Evolutionary conservation across 2,113 vertebrate species (phyloP), one percentile per base, ranked within the genome.

Genomic region (Beaufortia kweichowensis): DNA sequence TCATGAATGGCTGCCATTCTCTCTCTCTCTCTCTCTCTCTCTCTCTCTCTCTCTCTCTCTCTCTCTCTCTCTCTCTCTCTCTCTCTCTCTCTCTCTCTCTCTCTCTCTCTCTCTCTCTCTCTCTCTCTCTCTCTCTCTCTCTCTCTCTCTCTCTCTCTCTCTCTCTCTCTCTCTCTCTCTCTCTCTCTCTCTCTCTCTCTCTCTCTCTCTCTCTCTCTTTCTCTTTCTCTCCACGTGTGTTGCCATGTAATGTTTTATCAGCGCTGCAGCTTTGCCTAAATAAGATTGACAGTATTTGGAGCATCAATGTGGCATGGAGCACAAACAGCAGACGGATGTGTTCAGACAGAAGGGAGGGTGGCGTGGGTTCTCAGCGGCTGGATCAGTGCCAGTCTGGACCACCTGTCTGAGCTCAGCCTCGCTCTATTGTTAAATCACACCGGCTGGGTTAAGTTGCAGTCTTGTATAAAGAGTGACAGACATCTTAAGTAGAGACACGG

Each of bases 381-480:
- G 67, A 59, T 63, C 67, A 9, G 24, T 64, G 67, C 76, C 76
- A 62, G 60, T 64, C 39, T 55, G 43, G 75, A 74, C 71, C 80
- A 81, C 75, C 80, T 81, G 75, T 74, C 56, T 74, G 75, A 72
- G 67, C 55, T 50, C 43, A 55, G 55, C 55, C 46, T 50, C 39
- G 80, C 77, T 79, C 53, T 74, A 24, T 79, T 77, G 66, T 82
- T 70, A 75, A 76, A 81, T 31, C 69, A 29, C 64, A 59, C 62
- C 4, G 71, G 59, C 75, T 69, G 69, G 68, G 69, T 78, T 78
- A 57, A 46, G 63, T 63, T 72, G 56, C 56, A 59, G 21, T 35
- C 53, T 50, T 75, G 31, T 75, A 75, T 75, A 76, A 55, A 64
- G 46, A 67, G 63, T 75, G 63, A 81, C 74, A 23, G 76, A 78